Base-by-base conservation (phyloP, 2,888 invertebrate species). In the Drosophila demipolita region DNA sequence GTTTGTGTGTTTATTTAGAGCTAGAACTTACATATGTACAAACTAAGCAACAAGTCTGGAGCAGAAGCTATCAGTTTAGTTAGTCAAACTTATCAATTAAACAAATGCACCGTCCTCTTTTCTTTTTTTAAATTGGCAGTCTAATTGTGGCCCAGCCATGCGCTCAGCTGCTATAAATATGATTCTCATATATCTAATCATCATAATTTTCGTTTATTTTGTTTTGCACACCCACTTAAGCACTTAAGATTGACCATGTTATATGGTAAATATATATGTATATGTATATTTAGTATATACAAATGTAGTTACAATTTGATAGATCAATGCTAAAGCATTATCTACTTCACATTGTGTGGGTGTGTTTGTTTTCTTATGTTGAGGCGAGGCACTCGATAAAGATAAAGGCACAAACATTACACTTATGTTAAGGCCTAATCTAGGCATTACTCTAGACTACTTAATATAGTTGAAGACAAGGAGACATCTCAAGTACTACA, bases 131-230 rank as follows among this genome's bases (percentile, higher is more conserved):
- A 82, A 68, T 86, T 90, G 87, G 87, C 87, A 87, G 87, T 87
- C 89, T 82, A 86, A 83, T 79, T 83, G 77, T 88, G 90, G 89
- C 89, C 83, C 83, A 88, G 86, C 83, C 84, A 87, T 82, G 62
- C 76, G 89, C 84, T 81, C 89, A 88, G 87, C 89, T 89, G 89
- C 84, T 77, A 52, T 73, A 48, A 69, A 62, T 69, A 52, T 55
- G 61, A 73, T 75, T 71, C 65, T 53, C 70, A 53, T 29, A 20
- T 33, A 29, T 54, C 61, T 65, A 64, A 77, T 62, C 58, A 23
- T 49, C 3, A 50, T 53, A 12, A 29, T 53, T 61, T 32, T 68
- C 36, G 50, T 55, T 53, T 26, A 5, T 55, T 15, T 11, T 33
- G 12, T 49, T 45, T 33, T 20, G 29, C 23, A 53, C 66, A 38